A percentile compares a stretch with the other conserved stretches of the same genome.
These are phyloP conservation scores for Myopa tessellatipennis DNA, from an alignment of 2,888 invertebrate species.

Conservation along the genomic window DNA sequence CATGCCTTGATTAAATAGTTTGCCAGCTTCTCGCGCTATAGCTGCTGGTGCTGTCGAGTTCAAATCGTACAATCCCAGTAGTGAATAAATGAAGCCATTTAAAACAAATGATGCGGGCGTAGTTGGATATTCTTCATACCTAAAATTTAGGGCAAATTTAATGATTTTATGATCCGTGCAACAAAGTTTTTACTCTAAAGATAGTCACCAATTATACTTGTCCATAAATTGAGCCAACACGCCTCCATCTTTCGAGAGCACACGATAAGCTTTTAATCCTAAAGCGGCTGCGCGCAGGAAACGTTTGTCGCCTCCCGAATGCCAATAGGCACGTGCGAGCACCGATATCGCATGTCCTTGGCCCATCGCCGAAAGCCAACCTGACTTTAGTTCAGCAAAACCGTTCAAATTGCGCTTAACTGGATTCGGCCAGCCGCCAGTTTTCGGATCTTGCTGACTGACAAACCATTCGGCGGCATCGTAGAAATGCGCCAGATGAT, in stretches of 20 bases:
- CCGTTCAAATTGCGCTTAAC: conserved; percentile 82
- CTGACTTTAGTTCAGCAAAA: conserved; percentile 82
- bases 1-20: conserved; percentile 87
- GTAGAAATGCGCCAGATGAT: conserved; percentile 91
- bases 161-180: not conserved
- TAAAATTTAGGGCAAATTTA: conserved; percentile 50
- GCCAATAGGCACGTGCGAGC: conserved; percentile 89
- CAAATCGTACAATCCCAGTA: conserved; percentile 96
- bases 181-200: not conserved
- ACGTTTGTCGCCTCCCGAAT: conserved; percentile 78
- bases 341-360: conserved; percentile 97
- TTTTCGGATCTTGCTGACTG: conserved; percentile 81
- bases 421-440: conserved; percentile 95
- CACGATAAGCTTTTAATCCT: conserved; percentile 83
- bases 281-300: conserved; percentile 86
- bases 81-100: conserved; percentile 98
- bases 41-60: conserved; percentile 80
- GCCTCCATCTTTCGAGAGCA: conserved; percentile 81
- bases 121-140: conserved; percentile 99
- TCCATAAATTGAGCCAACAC: conserved; percentile 88
- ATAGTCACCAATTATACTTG: conserved; percentile 83
- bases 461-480: conserved; percentile 95
- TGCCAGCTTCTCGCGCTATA: conserved; percentile 77
- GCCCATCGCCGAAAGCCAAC: conserved; percentile 98
- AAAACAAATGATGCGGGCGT: conserved; percentile 93